Base-by-base conservation (phyloP, 2,797 vertebrate species). In the Anabas testudineus region DNA sequence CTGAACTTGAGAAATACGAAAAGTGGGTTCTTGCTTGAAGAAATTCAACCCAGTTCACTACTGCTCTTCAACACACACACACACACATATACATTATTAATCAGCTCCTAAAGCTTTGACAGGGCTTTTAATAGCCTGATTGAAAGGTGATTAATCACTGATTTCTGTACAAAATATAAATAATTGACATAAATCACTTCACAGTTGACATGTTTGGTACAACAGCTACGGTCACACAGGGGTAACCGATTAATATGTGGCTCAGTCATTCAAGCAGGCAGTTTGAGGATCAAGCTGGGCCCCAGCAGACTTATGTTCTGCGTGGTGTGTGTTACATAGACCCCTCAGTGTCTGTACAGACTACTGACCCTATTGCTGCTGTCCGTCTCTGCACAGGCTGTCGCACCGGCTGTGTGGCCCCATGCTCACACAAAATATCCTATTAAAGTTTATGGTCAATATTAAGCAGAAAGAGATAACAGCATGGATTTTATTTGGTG, bases 261-360 rank as follows among this genome's bases (percentile, higher is more conserved):
- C 80, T 83, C 65, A 80, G 80, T 80, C 72, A 85, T 82, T 83
- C 49, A 49, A 74, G 85, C 78, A 56, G 60, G 61, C 65, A 57
- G 73, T 76, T 74, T 65, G 51, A n/a, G 81, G 80, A 78, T 84
- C 81, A 62, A 65, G 79, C 79, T 81, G 76, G 62, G 68, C 76
- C 89, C 83, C 84, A 19, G 76, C 48, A 83, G 83, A 83, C 82
- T 73, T 75, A 7, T 83, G 84, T 79, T 81, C 76, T 79, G 78
- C 47, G 13, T 74, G 84, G 88, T 91, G 80, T 91, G 85, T 43
- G 85, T 92, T 91, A 92, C 90, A 92, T 85, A 83, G 84, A 89
- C 73, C 86, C 81, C 82, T 87, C 42, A 54, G 80, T 86, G 84
- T 90, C 86, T 88, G 87, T 81, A 67, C 59, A 65, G 80, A 60